Base-by-base conservation (phyloP, 30 jellyfish, hydroid and myxozoan genomes). In the Clytia hemisphaerica region DNA sequence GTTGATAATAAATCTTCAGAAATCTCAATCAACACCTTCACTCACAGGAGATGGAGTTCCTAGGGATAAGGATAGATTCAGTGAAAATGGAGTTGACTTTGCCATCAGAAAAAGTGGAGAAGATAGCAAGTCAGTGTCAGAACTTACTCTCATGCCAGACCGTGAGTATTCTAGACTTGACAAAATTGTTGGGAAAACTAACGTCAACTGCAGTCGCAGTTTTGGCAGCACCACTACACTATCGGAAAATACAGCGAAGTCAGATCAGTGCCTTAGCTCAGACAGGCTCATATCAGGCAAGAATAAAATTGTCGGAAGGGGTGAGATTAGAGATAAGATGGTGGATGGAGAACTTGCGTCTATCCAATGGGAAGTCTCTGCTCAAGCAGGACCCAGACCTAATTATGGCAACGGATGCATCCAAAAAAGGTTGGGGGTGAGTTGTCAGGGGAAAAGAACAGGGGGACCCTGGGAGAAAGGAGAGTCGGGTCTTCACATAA, bases 371-470 rank as follows among this genome's bases (percentile, higher is more conserved):
- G 1, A 1, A 45, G 0, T 50, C 22, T 6, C 22, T 50, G 65
- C 14, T 50, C 22, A 9, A 15, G 28, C 14, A 15, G 14, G 28
- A 15, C 14, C 65, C 65, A 15, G 28, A 50, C 28, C 28, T 50
- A 28, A 50, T 21, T 6, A 14, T 50, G 24, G 27, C 27, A 7
- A 68, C 75, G 27, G 80, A 68, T 29, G 80, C 80, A 1, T 68
- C 80, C 50, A 68, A 68, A 35, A 68, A 68, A 49, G 80, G 80
- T 33, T 68, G 80, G 80, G 80, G 72, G 80, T 71, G 6, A 37
- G 25, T 68, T 68, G 80, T 35, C 64, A 18, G 19, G 53, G 28
- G 6, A 44, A 6, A 35, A 44, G 72, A 27, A 19, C 19, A 68
- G 51, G 73, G 26, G 48, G 80, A 1, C 80, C 28, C 30, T 68